Evolutionary conservation across 2,113 vertebrate species (phyloP).

Genomic region (Caranx melampygus): DNA sequence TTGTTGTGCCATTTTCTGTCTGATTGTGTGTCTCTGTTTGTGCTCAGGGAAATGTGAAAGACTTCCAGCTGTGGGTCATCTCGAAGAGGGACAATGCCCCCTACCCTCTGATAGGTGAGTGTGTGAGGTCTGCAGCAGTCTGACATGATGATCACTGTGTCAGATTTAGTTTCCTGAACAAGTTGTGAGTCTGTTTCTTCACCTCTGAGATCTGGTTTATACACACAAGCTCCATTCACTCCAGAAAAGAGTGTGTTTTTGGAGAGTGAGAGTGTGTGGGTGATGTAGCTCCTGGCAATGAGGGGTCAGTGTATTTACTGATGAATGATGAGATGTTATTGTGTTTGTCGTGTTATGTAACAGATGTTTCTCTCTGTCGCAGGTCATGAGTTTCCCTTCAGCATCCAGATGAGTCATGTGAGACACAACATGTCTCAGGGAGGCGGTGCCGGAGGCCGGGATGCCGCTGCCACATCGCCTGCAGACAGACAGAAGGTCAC

Average conservation of each 20-base stretch:
- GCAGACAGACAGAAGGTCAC: conserved; percentile 48
- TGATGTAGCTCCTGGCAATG: not conserved
- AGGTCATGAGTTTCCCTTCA: conserved; percentile 97
- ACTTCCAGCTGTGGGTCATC: conserved; percentile 96
- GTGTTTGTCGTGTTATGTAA: not conserved
- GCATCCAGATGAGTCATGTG: conserved; percentile 95
- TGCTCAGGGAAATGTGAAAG: conserved; percentile 90
- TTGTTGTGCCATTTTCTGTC: not conserved
- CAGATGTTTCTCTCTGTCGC: conserved; percentile 41
- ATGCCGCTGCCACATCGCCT: not conserved
- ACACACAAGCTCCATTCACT: conserved; percentile 45
- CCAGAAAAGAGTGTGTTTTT: not conserved
- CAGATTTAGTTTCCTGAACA: not conserved
- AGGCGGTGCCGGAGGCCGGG: conserved; percentile 14
- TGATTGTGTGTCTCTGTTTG: not conserved
- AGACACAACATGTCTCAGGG: conserved; percentile 31
- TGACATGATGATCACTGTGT: not conserved
- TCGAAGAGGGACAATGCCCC: conserved; percentile 94
- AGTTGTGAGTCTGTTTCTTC: not conserved
- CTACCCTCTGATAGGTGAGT: conserved; percentile 97
- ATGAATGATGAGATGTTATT: not conserved
- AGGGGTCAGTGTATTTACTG: not conserved
- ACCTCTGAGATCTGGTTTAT: not conserved
- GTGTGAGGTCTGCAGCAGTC: not conserved
- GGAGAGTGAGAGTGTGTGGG: not conserved